Base-by-base conservation (phyloP, 2,113 vertebrate species). In the Rhinichthys klamathensis region DNA sequence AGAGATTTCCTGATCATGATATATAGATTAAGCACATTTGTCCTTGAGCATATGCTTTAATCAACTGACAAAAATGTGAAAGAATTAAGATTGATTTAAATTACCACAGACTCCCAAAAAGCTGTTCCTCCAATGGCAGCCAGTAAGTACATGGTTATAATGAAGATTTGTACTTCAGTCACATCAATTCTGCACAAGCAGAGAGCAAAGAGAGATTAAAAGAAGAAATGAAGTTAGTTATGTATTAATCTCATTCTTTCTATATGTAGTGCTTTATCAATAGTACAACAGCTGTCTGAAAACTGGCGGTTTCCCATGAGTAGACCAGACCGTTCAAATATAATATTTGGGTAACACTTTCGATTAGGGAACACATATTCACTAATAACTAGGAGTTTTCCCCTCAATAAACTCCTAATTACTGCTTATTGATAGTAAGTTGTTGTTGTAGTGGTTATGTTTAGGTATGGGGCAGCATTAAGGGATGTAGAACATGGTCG, bases 151-250 rank as follows among this genome's bases (percentile, higher is more conserved):
- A 97, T 95, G 93, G 90, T 91, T 93, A 97, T 96, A 93, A 97
- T 96, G 96, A 96, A 97, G 95, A 97, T 94, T 94, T 97, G 96
- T 82, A 97, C 96, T 93, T 97, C 96, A 92, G 96, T 97, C 95
- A 97, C 96, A 95, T 97, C 96, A 95, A 97, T 97, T 94, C 96
- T 97, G 94, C 94, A 94, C 93, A 93, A 91, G 92, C 78, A 95
- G 94, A 77, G 91, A 81, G 38, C 80, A 92, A 91, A 93, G 89
- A 91, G 90, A 4, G 54, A 85, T 32, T 27, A 76, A 70, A 92
- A 90, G 92, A 91, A 78, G 18, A 67, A 70, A 93, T 92, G 95
- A 94, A 94, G 83, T 93, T 41, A 12, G 70, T 80, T 89, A 91
- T 93, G 93, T 91, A 86, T 92, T 91, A 80, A n/a, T 51, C 41